Percentiles rank a stretch among this genome's conserved stretches.
phyloP scores from a whole-genome alignment of 2,888 invertebrate genomes.

The Melangyna quadrimaculata region DNA sequence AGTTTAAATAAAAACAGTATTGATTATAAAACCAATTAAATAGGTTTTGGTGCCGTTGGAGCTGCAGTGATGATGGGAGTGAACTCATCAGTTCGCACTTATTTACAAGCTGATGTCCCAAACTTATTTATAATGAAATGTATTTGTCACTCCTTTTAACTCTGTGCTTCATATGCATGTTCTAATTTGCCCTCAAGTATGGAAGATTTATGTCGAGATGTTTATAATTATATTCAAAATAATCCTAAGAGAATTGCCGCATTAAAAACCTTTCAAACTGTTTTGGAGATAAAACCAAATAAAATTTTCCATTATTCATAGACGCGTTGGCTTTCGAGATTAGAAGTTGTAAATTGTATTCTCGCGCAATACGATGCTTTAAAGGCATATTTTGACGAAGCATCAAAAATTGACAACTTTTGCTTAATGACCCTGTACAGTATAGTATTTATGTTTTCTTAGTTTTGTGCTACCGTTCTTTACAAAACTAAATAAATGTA shows the following conservation, averaged over 20 bases:
- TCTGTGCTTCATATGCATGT: slow-evolving; percentile 10
- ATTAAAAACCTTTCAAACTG: not conserved
- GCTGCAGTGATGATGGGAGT: slow-evolving; percentile 14
- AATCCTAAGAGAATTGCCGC: not conserved
- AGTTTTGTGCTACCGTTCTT: no score
- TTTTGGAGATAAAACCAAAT: not conserved
- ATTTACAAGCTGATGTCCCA: not conserved
- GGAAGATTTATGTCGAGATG: not conserved
- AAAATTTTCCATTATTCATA: not conserved
- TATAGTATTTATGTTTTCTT: no score
- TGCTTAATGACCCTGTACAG: no score
- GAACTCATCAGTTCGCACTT: not conserved
- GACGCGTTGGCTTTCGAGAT: not conserved
- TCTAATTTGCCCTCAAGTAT: not conserved
- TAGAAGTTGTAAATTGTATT: not conserved
- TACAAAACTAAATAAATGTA: no score
- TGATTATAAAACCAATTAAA: not conserved
- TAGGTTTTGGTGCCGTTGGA: slow-evolving; percentile 27
- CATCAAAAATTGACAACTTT: not conserved
- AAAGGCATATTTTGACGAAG: not conserved
- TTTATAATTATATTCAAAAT: not conserved
- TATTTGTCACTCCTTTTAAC: slow-evolving; percentile 21
- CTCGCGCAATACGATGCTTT: not conserved
- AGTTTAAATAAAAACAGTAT: slow-evolving; percentile 1
- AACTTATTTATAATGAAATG: slow-evolving; percentile 9